Evolutionary conservation across 2,888 invertebrate species (phyloP), one percentile per base, ranked within the genome.

Genomic region (Tiliacea aurago): DNA sequence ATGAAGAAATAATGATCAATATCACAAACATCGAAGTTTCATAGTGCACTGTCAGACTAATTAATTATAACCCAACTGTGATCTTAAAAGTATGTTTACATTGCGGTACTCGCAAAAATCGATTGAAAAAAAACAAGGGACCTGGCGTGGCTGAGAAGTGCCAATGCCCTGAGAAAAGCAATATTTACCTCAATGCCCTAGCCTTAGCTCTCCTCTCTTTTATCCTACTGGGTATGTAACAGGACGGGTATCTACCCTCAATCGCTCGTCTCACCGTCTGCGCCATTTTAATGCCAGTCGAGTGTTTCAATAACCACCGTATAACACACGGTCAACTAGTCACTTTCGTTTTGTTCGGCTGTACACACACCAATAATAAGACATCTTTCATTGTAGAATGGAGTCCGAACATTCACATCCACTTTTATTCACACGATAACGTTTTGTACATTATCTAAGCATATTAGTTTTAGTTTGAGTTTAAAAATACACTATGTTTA

Each of bases 221-320:
- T 68, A 98, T 94, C 83, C 98, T 97, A 79, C 96, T 96, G 61
- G 96, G 96, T 86, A 97, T 96, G 78, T 98, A 98, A 91, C 98
- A 98, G n/a, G 98, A 97, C 67, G 98, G 98, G 90, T 97, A 97
- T 85, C 97, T 96, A 75, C 98, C 98, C 89, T 98, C 98, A 76
- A 98, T 96, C 69, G 98, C 97, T 86, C 97, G 96, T 91, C 98
- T 97, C 81, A 97, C 96, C 45, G 98, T 98, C 93, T 98, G 97
- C 87, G 98, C 97, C 98, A 98, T 98, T 93, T 92, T 95, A 87
- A 80, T 74, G 81, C 86, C 86, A 84, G 81, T 86, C 81, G 84
- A 90, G 84, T 88, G 87, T 90, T 86, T 85, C 78, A 90, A 90
- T 89, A 91, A 87, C 88, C 89, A 91, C 90, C 86, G 87, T 90